Percentiles rank a stretch among this genome's conserved stretches.
phyloP scores from a whole-genome alignment of 92 coral and sea anemone species.

The Palythoa grandis region DNA sequence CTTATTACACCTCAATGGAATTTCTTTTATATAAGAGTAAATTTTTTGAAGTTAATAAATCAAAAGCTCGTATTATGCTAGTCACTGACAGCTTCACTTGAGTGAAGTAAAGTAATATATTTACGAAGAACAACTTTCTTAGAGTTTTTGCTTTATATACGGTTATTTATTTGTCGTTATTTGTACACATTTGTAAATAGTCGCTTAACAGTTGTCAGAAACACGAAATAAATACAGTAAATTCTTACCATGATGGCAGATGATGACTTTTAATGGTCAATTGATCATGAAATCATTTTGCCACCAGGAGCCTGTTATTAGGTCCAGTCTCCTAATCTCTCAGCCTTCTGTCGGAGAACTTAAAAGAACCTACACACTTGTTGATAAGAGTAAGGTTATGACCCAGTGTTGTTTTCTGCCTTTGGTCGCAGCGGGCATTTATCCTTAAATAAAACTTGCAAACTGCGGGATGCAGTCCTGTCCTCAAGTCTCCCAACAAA shows the following conservation, averaged over 20 bases:
- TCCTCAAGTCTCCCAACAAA: no score
- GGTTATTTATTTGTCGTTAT: neutral
- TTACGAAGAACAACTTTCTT: neutral
- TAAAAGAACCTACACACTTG: no score
- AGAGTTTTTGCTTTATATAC: neutral
- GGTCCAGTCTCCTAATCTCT: no score
- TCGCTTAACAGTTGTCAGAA: neutral
- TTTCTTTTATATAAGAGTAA: neutral
- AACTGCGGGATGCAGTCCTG: no score
- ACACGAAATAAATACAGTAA: conserved; percentile 5
- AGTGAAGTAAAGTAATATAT: conserved; percentile 18
- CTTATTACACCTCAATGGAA: no score
- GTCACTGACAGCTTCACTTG: neutral
- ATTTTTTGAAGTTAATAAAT: neutral
- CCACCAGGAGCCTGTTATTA: no score
- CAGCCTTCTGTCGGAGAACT: no score
- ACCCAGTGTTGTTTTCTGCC: no score
- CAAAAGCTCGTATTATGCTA: neutral
- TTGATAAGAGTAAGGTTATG: no score
- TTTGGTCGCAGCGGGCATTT: no score
- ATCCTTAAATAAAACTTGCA: no score
- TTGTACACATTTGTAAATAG: conserved; percentile 20
- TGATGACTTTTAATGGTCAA: neutral
- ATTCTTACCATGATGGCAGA: neutral
- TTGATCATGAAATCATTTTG: no score